Evolutionary conservation across 2,888 invertebrate genomes (phyloP), one percentile per base, ranked within the genome.

Genomic region (Chaetoderma sp.): DNA sequence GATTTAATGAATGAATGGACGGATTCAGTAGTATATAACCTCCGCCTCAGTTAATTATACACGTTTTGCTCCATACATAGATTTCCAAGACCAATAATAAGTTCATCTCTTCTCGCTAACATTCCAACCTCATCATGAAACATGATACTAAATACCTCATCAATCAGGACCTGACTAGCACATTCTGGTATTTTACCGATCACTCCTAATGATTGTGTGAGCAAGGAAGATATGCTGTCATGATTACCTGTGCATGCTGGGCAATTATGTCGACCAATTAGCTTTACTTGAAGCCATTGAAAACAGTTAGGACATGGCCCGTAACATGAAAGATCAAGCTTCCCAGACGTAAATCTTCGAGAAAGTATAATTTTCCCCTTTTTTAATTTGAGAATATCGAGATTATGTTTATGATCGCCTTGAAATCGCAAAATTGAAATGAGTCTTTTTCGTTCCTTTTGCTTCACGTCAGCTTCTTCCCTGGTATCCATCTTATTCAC

Each of bases 241-340:
- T 18, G 18, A 23, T 30, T 13, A 10, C n/a, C 33, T 33, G 18
- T 33, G 36, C 27, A 21, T 32, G 18, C 18, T 5, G 55, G n/a
- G 16, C 27, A 25, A n/a, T 27, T 27, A 25, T 55, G 55, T 23
- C 25, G 16, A 5, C 5, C 18, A n/a, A 55, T 30, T n/a, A 30
- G 16, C 4, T 16, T 25, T 16, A 32, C n/a, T 8, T 30, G 16
- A 32, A 55, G 28, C 55, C 55, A 55, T 55, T 55, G 32, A 28
- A n/a, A 18, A 32, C 55, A 55, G n/a, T 32, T 5, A 55, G 55
- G 55, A 23, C 55, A 55, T 2, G 55, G 55, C 18, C 55, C 55
- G 32, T 55, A 55, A 16, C 32, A 13, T 55, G 55, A 30, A 18
- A 4, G 13, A 4, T 32, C 33, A 32, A 55, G 32, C 2, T n/a